Conservation (phyloP, 1,140 invertebrate genomes). For the Drosophila mojavensis region DNA sequence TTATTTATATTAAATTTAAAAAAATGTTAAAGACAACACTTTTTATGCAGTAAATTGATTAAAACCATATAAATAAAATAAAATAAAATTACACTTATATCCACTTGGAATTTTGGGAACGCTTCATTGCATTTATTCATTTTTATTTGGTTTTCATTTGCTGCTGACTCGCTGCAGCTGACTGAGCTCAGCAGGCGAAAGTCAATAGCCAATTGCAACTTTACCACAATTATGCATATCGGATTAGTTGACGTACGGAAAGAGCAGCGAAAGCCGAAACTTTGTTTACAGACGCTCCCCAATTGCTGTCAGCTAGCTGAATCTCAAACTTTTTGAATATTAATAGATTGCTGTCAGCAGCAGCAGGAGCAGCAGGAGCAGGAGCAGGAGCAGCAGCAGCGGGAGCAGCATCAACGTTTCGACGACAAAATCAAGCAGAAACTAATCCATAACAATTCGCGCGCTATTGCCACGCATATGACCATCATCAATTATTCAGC, state of each 20-base stretch:
- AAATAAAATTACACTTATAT: no score
- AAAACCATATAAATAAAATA: no score
- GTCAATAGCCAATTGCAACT: constrained; percentile 43
- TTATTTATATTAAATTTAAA: no score
- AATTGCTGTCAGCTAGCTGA: constrained; percentile 25
- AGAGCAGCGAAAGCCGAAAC: constrained; percentile 7
- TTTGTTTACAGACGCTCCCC: constrained; percentile 15
- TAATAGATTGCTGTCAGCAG: constrained; percentile 43
- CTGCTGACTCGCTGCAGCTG: constrained; percentile 9
- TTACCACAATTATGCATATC: constrained; percentile 44
- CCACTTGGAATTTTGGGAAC: no score
- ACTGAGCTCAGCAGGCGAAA: constrained; percentile 17
- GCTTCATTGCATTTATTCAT: not conserved
- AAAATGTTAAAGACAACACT: no score
- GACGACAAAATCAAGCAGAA: constrained; percentile 27
- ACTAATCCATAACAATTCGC: constrained; percentile 52
- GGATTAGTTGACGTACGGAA: not conserved
- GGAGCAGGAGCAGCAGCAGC: not conserved
- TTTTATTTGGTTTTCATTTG: not conserved
- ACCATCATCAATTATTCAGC: constrained; percentile 44
- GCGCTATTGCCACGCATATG: constrained; percentile 12
- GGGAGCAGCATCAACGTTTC: not conserved
- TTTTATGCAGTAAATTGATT: no score
- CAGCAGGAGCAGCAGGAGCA: constrained; percentile 21
- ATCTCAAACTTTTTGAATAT: constrained; percentile 42